A percentile compares a stretch with the other conserved stretches of the same genome.
phyloP scores from a whole-genome alignment of 1,140 invertebrate genomes.

The Drosophila bocqueti region DNA sequence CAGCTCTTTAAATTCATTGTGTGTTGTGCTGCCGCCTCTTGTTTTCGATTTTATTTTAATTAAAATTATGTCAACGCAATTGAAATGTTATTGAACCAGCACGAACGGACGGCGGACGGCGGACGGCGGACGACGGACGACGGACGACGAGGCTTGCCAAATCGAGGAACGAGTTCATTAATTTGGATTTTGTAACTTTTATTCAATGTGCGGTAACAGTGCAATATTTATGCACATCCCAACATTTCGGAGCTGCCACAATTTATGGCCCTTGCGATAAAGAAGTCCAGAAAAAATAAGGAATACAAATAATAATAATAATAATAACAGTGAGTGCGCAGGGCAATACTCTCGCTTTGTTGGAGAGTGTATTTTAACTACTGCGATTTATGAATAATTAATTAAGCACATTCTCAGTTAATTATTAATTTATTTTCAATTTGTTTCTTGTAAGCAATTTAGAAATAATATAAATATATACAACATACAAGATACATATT shows the following conservation, averaged over 20 bases:
- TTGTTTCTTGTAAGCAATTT: not conserved
- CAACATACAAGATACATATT: too few species aligned
- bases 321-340: not conserved
- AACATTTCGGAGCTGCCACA: conserved; percentile 29
- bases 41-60: conserved; percentile 75
- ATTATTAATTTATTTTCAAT: not conserved
- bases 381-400: not conserved
- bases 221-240: conserved; percentile 47
- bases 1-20: conserved; percentile 73
- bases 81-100: conserved; percentile 81
- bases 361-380: not conserved
- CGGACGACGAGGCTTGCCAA: conserved; percentile 24
- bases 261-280: conserved; percentile 73
- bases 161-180: conserved; percentile 69
- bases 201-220: conserved; percentile 52
- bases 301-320: not conserved
- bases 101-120: conserved; percentile 13
- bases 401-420: not conserved
- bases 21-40: conserved; percentile 35
- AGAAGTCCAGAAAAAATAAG: conserved; percentile 20
- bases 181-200: conserved; percentile 79
- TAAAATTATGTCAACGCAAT: conserved; percentile 82
- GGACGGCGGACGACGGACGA: conserved; percentile 4
- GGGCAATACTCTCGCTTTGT: conserved; percentile 1
- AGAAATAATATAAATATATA: too few species aligned